Evolutionary conservation across 2,113 vertebrate species (phyloP).

Genomic region (Urocitellus parryii): DNA sequence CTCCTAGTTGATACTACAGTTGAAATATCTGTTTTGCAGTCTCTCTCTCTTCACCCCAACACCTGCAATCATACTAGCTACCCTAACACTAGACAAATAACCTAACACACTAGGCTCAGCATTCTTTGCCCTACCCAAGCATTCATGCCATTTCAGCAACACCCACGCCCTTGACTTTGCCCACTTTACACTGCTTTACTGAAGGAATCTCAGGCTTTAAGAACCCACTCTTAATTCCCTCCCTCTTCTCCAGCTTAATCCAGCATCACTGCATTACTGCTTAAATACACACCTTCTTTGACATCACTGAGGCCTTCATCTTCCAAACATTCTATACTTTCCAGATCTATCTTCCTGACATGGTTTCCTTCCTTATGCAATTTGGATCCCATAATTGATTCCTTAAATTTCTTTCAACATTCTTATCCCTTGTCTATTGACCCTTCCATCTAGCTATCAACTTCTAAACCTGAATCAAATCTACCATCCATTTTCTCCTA

Average conservation of each 20-base stretch:
- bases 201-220: not conserved
- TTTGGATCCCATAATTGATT: not conserved
- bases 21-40: not conserved
- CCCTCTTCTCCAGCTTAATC: no score
- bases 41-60: not conserved
- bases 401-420: not conserved
- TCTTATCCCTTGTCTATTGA: not conserved
- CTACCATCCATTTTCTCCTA: not conserved
- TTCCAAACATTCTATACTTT: no score
- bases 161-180: no score
- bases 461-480: not conserved
- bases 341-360: no score
- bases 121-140: not conserved
- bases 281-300: no score
- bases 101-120: not conserved
- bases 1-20: no score
- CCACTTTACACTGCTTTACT: not conserved
- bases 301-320: no score
- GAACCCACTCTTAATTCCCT: not conserved
- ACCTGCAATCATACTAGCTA: not conserved
- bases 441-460: not conserved
- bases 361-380: slow-evolving; percentile 10
- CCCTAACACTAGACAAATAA: not conserved
- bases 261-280: not conserved
- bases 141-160: not conserved